phyloP scores from a whole-genome alignment of 2,113 vertebrate species.

The Sorex fumeus region DNA sequence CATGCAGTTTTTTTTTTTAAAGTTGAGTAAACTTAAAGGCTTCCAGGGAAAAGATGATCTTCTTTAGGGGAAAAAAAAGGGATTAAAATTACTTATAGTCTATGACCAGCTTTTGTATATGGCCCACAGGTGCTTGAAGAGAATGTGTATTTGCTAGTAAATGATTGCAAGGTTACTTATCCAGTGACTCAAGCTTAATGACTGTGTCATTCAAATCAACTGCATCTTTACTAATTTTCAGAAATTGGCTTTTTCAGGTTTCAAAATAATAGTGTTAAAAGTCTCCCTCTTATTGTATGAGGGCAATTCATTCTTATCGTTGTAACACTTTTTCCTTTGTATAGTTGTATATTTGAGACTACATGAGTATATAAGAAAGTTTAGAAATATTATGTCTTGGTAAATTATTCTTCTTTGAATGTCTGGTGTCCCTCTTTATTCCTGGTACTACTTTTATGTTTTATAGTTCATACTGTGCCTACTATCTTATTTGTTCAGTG shows the following conservation, averaged over 20 bases:
- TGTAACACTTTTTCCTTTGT: constrained; percentile 28
- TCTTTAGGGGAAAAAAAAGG: not conserved
- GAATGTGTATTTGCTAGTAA: constrained; percentile 19
- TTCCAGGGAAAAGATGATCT: not conserved
- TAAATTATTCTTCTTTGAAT: constrained; percentile 8
- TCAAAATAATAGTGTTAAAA: not conserved
- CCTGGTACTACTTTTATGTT: not conserved
- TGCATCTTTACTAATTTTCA: constrained; percentile 31
- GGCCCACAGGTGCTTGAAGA: not conserved
- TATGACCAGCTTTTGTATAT: constrained; percentile 53
- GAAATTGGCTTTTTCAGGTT: constrained; percentile 21
- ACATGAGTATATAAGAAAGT: not conserved
- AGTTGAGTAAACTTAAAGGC: constrained; percentile 49
- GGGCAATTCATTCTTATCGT: not conserved
- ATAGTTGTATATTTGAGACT: not conserved
- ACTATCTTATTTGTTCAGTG: not conserved
- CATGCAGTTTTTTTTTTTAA: constrained; percentile 25
- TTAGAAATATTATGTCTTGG: constrained; percentile 9
- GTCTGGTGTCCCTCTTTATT: not conserved
- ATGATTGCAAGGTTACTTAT: not conserved
- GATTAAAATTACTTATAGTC: not conserved
- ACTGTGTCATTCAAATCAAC: not conserved
- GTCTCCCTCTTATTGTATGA: not conserved
- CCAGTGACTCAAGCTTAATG: not conserved
- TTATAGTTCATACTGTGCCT: not conserved